These are phyloP conservation scores for Coendou prehensilis DNA, from an alignment of 2,797 vertebrate species.

Conservation along the genomic window DNA sequence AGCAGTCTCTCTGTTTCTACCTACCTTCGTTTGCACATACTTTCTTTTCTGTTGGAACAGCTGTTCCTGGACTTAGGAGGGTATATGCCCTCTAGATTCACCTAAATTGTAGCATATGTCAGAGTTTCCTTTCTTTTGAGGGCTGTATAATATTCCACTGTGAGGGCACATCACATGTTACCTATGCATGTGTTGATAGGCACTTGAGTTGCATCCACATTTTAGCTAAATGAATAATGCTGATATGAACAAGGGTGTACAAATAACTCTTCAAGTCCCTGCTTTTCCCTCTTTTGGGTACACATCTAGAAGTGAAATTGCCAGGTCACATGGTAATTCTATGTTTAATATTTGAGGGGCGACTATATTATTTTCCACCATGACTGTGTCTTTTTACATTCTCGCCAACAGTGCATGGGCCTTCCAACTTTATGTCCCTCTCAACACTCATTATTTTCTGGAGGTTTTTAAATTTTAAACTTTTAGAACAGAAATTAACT, in stretches of 20 bases:
- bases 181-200: neutral
- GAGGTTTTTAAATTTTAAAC: neutral
- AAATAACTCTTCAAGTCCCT: neutral
- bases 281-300: neutral
- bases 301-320: neutral
- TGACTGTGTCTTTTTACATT: neutral
- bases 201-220: neutral
- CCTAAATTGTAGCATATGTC: neutral
- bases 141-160: neutral
- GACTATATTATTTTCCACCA: neutral
- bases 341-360: neutral
- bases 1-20: neutral
- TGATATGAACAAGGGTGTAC: neutral
- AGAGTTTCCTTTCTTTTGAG: neutral
- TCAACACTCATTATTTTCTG: neutral
- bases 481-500: slow-evolving; percentile 33
- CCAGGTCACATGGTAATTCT: neutral
- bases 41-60: neutral
- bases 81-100: neutral
- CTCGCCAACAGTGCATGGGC: neutral
- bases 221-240: neutral
- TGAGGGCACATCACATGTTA: neutral
- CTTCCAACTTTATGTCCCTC: neutral
- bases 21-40: neutral
- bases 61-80: neutral